Base-by-base conservation (phyloP, 2,888 invertebrate species). In the Cartodere bifasciata region DNA sequence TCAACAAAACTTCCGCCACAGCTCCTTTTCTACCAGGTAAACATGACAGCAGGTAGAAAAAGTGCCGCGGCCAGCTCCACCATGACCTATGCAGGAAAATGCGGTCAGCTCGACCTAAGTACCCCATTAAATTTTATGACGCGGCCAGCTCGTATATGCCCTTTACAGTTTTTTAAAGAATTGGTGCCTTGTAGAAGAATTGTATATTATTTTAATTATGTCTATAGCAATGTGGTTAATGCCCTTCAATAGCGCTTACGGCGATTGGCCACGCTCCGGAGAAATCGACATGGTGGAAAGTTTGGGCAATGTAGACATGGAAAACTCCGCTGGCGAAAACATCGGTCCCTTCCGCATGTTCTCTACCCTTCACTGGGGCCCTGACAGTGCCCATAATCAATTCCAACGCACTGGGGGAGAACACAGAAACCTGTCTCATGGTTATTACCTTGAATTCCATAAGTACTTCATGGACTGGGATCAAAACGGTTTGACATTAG, bases 281-380 rank as follows among this genome's bases (percentile, higher is more conserved):
- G 79, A 80, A 59, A 79, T 81, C 36, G 78, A 80, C 48, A 54
- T 82, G 20, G 58, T 70, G 34, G 79, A 80, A 52, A 66, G 70
- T 14, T 65, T 78, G 23, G 79, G 80, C 27, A 75, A 75, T 52
- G 58, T 61, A 16, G 52, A 68, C 13, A 37, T 52, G 2, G n/a
- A n/a, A n/a, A 35, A 31, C 13, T 22, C 9, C 13, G 16, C 36
- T 4, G 44, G 41, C 4, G 21, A 29, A 7, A 42, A 47, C 17
- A 70, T 75, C 42, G 75, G 76, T 3, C 60, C 63, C 2, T 66
- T 74, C 42, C 65, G 68, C 50, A 63, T 64, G 7, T 65, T 64
- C 16, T 68, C 70, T 4, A 78, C 78, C 0, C 56, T 80, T 9
- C 78, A 79, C 55, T 80, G 67, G 55, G 80, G 79, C 3, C 76